phyloP scores from a whole-genome alignment of 1,140 invertebrate species.

The Conus betulinus region DNA sequence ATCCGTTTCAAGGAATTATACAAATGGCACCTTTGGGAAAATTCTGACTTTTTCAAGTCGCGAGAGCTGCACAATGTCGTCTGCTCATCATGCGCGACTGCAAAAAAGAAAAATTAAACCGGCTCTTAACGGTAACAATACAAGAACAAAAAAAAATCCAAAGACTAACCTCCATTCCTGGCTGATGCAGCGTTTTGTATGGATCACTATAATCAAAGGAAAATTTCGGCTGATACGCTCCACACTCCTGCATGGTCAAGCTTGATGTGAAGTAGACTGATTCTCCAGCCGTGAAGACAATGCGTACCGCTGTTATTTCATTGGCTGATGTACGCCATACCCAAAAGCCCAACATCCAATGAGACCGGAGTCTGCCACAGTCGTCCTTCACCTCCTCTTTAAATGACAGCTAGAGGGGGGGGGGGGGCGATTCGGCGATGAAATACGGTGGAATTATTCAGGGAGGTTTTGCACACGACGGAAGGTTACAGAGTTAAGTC shows the following conservation, averaged over 20 bases:
- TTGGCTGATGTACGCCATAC: neutral
- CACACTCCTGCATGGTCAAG: conserved; percentile 23
- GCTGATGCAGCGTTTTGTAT: neutral
- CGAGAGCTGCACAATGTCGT: neutral
- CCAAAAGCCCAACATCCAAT: neutral
- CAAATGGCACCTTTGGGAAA: too few species aligned
- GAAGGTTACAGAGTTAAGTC: neutral
- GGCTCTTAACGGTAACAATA: neutral
- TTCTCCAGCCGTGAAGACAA: neutral
- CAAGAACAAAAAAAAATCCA: neutral
- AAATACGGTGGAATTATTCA: neutral
- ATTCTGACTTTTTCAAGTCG: too few species aligned
- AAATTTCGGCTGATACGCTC: neutral
- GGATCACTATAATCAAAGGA: neutral
- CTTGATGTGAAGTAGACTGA: conserved; percentile 9
- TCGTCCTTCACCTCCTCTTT: conserved; percentile 1
- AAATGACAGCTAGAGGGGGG: neutral
- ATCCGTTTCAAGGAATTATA: too few species aligned
- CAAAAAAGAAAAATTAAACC: neutral
- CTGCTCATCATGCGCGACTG: neutral
- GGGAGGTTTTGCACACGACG: neutral
- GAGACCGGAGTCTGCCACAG: neutral
- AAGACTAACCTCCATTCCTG: conserved; percentile 4
- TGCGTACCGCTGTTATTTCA: neutral
- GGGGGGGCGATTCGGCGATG: neutral